Conservation (phyloP, 2,113 vertebrate genomes). For the Pyxicephalus adspersus region DNA sequence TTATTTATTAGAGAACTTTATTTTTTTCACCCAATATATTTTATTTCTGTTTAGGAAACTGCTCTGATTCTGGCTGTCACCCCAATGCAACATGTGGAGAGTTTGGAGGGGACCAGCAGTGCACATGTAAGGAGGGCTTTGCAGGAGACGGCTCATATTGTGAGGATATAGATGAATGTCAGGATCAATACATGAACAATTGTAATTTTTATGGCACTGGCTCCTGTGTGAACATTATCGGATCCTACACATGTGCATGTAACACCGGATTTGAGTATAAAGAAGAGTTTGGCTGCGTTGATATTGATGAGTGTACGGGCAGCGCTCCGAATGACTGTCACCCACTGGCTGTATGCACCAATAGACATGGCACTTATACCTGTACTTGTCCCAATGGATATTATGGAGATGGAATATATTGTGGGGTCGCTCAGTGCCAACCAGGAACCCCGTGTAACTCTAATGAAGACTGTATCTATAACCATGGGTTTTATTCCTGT, state of each 20-base stretch:
- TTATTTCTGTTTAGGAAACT: no score
- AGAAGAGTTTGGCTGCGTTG: constrained; percentile 43
- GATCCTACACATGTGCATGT: not conserved
- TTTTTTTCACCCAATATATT: no score
- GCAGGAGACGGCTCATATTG: constrained; percentile 15
- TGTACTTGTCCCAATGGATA: constrained; percentile 59
- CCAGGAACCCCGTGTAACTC: not conserved
- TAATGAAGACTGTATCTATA: constrained; percentile 23
- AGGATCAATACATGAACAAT: accelerated
- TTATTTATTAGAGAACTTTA: no score
- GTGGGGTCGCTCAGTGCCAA: not conserved
- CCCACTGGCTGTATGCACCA: constrained; percentile 59
- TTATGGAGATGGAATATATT: constrained; percentile 50
- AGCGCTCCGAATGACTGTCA: constrained; percentile 51
- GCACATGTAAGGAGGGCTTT: no score
- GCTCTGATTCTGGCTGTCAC: no score
- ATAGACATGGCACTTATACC: constrained; percentile 56
- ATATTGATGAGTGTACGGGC: constrained; percentile 58
- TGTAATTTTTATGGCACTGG: no score
- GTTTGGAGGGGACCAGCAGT: no score
- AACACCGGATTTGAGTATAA: not conserved
- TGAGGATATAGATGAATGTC: constrained; percentile 57
- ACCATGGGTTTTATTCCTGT: constrained; percentile 16
- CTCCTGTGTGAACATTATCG: not conserved
- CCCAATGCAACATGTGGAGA: no score